These are phyloP conservation scores for Hipparchia sbordonii DNA, from an alignment of 2,888 invertebrate species.

Conservation along the genomic window DNA sequence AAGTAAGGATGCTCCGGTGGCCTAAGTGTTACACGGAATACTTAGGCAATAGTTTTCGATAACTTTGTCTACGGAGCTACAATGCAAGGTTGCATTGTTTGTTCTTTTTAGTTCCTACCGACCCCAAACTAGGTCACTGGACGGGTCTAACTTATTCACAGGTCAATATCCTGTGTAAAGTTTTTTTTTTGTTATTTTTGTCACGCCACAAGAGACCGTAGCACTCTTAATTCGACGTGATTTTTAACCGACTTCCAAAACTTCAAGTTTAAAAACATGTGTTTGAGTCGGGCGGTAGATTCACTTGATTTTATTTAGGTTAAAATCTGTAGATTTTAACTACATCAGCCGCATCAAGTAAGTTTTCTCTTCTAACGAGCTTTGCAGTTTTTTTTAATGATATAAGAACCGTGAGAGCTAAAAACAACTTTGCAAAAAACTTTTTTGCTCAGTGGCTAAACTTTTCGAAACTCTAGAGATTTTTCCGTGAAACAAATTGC, in stretches of 20 bases:
- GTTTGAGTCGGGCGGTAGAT: too few species aligned
- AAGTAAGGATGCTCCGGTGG: conserved; percentile 27
- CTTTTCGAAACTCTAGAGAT: conserved; percentile 19
- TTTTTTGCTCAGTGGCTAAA: conserved; percentile 12
- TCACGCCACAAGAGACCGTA: too few species aligned
- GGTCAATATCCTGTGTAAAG: too few species aligned
- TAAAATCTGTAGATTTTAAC: background rate
- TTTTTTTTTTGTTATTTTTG: too few species aligned
- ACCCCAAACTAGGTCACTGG: background rate
- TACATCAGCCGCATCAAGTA: background rate
- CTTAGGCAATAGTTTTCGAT: conserved; percentile 31
- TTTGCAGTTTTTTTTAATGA: conserved; percentile 9
- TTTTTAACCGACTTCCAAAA: too few species aligned
- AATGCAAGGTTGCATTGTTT: conserved; percentile 20
- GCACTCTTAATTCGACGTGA: too few species aligned
- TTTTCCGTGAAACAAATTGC: conserved; percentile 22
- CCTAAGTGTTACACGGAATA: conserved; percentile 36
- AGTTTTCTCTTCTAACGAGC: conserved; percentile 10
- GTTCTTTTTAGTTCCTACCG: background rate
- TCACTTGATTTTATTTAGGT: too few species aligned
- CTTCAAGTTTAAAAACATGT: too few species aligned
- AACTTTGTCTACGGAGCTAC: conserved; percentile 23
- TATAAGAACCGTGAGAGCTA: conserved; percentile 18
- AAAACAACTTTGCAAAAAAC: conserved; percentile 11
- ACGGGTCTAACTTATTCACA: too few species aligned